These are phyloP conservation scores for Ceratina australensis DNA, from an alignment of 1,140 invertebrate genomes.

Conservation along the genomic window DNA sequence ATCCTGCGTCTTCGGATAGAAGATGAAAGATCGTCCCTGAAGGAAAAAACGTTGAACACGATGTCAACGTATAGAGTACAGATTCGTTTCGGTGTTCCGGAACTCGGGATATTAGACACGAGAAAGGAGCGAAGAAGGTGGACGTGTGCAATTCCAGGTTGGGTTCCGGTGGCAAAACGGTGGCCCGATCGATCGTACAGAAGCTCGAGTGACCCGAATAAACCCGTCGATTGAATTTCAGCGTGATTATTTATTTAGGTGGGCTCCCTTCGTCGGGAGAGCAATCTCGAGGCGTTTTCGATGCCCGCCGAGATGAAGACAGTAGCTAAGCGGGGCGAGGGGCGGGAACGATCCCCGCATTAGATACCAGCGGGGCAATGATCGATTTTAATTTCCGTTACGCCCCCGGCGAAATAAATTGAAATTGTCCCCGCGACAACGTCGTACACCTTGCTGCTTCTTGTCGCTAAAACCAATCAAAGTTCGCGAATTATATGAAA, in stretches of 20 bases:
- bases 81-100: too few species aligned
- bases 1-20: too few species aligned
- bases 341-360: constrained; percentile 26
- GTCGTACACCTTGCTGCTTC: too few species aligned
- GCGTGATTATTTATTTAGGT: constrained; percentile 63
- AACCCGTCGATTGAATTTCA: constrained; percentile 58
- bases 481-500: too few species aligned
- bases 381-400: constrained; percentile 68
- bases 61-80: too few species aligned
- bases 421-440: constrained; percentile 37
- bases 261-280: constrained; percentile 1
- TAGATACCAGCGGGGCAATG: constrained; percentile 56
- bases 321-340: not conserved
- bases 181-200: constrained; percentile 46
- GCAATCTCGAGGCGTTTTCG: constrained; percentile 26
- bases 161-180: constrained; percentile 58
- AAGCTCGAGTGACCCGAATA: constrained; percentile 59
- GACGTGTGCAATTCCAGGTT: constrained; percentile 43
- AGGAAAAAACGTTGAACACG: too few species aligned
- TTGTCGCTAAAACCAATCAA: too few species aligned
- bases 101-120: constrained; percentile 30
- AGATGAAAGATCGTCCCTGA: too few species aligned
- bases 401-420: constrained; percentile 61
- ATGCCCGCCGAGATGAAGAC: constrained; percentile 36
- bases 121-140: not conserved